Percentiles rank a stretch among this genome's conserved stretches.
Evolutionary conservation across 2,113 vertebrate species (phyloP).

Genomic region (Atlantisia rogersi): DNA sequence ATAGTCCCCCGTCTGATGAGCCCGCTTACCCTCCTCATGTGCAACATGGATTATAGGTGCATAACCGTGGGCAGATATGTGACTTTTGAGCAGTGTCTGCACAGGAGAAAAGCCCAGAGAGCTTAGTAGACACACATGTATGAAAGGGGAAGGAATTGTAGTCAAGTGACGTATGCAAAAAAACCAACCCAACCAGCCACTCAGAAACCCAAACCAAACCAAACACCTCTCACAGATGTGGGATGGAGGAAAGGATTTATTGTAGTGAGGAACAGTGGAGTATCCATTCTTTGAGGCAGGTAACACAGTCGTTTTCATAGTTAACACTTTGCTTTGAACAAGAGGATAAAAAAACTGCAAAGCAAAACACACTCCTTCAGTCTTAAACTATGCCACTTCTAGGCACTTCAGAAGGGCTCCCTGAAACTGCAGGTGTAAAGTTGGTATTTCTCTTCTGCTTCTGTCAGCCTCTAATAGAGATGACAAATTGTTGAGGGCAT

Average conservation of each 20-base stretch:
- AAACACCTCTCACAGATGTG: neutral
- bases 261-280: neutral
- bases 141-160: neutral
- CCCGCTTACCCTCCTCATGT: neutral
- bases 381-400: neutral
- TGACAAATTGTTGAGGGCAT: neutral
- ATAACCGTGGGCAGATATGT: neutral
- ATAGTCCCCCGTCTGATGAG: neutral
- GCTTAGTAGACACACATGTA: neutral
- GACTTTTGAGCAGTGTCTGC: neutral
- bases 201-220: neutral
- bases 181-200: neutral
- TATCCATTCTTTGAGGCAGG: neutral
- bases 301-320: neutral
- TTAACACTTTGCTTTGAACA: neutral
- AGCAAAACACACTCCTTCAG: neutral
- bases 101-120: neutral
- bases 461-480: neutral
- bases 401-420: neutral
- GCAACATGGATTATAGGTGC: neutral
- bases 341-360: neutral
- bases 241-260: neutral
- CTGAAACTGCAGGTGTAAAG: neutral
- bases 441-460: neutral
- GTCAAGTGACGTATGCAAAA: neutral